phyloP scores from a whole-genome alignment of 2,797 vertebrate genomes.

The Typhlichthys subterraneus region DNA sequence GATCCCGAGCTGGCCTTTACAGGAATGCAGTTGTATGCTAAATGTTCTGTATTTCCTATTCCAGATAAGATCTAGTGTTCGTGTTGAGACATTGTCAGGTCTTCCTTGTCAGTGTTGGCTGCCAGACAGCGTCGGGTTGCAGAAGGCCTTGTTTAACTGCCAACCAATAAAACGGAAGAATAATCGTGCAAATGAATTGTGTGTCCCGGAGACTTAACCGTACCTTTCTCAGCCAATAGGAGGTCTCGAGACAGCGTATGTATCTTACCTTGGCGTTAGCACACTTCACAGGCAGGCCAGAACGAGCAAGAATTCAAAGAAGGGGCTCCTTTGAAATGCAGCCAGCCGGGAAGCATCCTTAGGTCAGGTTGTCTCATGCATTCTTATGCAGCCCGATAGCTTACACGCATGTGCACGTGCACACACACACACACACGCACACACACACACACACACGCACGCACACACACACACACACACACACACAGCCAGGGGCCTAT shows the following conservation, averaged over 20 bases:
- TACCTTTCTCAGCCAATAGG: slow-evolving; percentile 26
- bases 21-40: not conserved
- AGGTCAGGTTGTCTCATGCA: slow-evolving; percentile 31
- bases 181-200: slow-evolving; percentile 33
- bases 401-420: not conserved
- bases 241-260: slow-evolving; percentile 18
- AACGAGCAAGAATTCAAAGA: slow-evolving; percentile 35
- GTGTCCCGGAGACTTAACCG: slow-evolving; percentile 31
- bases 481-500: slow-evolving; percentile 22
- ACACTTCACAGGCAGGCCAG: slow-evolving; percentile 29
- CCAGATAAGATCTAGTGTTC: slow-evolving; percentile 22
- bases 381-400: slow-evolving; percentile 1
- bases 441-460: not conserved
- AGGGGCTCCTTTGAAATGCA: slow-evolving; percentile 39
- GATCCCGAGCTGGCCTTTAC: not conserved
- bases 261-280: slow-evolving; percentile 19
- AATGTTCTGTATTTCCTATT: not conserved
- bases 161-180: slow-evolving; percentile 39
- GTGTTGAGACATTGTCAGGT: slow-evolving; percentile 35
- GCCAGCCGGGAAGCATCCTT: slow-evolving; percentile 44
- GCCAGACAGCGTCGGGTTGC: slow-evolving; percentile 23
- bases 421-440: slow-evolving; percentile 1
- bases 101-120: slow-evolving; percentile 26
- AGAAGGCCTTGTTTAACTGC: slow-evolving; percentile 38
- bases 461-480: slow-evolving; percentile 1